These are phyloP conservation scores for Cremastobaeus sp. DNA, from an alignment of 2,888 invertebrate genomes.

Conservation along the genomic window DNA sequence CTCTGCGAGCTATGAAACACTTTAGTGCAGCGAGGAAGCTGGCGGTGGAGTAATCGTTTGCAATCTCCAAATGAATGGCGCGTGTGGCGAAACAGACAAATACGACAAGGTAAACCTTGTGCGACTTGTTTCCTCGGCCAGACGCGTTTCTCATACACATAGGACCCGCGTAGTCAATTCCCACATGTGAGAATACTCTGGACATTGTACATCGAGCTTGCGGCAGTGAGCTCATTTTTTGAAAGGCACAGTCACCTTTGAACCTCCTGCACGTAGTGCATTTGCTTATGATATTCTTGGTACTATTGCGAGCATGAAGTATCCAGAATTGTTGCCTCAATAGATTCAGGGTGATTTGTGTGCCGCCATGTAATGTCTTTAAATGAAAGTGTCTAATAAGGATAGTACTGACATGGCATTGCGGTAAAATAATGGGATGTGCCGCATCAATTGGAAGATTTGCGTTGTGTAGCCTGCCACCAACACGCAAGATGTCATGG, in stretches of 20 bases:
- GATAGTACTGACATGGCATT: not conserved
- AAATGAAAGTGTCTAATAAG: constrained; percentile 1
- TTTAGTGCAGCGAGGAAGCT: not conserved
- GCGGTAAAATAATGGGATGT: constrained; percentile 17
- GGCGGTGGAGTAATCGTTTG: not conserved
- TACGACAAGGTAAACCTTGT: not conserved
- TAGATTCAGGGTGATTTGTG: not conserved
- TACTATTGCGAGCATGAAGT: constrained; percentile 8
- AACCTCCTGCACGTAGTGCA: not conserved
- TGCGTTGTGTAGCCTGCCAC: not conserved
- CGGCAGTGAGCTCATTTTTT: not conserved
- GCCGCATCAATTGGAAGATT: not conserved
- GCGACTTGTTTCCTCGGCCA: not conserved
- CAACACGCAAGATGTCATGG: not conserved
- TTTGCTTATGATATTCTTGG: not conserved
- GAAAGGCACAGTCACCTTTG: not conserved
- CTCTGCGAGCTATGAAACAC: not conserved
- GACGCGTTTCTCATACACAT: not conserved
- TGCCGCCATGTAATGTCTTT: constrained; percentile 6
- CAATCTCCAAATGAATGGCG: constrained; percentile 6
- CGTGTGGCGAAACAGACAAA: not conserved
- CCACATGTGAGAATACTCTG: not conserved
- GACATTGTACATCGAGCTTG: not conserved
- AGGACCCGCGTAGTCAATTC: constrained; percentile 6
- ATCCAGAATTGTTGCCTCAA: constrained; percentile 22